phyloP scores from a whole-genome alignment of 2,797 vertebrate genomes.

The Gymnopithys bicolor region DNA sequence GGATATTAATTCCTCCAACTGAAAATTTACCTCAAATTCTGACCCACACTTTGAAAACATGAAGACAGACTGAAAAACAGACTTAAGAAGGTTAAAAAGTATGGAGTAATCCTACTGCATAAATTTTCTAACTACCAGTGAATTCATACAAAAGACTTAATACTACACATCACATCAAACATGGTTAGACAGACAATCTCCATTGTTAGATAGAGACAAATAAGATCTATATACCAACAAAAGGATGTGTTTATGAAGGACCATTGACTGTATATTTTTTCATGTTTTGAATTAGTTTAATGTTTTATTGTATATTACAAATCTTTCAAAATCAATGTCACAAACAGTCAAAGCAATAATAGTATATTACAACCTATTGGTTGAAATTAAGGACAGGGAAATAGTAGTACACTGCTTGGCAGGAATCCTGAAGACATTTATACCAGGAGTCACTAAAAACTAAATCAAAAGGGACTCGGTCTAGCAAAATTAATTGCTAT shows the following conservation, averaged over 20 bases:
- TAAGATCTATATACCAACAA: background rate
- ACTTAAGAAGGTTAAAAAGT: background rate
- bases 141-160: background rate
- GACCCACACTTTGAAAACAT: background rate
- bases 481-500: background rate
- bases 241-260: background rate
- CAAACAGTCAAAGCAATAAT: background rate
- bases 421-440: background rate
- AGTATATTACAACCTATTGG: background rate
- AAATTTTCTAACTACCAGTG: background rate
- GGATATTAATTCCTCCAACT: background rate
- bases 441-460: background rate
- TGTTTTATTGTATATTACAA: background rate
- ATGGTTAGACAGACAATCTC: background rate
- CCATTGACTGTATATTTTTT: background rate
- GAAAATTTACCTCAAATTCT: background rate
- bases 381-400: background rate
- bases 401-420: background rate
- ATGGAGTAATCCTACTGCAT: background rate
- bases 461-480: background rate
- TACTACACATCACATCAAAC: background rate
- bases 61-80: background rate
- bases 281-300: background rate
- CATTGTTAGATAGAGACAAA: background rate
- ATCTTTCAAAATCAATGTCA: background rate